Conservation (phyloP, 2,113 vertebrate genomes). For the Taurulus bubalis region DNA sequence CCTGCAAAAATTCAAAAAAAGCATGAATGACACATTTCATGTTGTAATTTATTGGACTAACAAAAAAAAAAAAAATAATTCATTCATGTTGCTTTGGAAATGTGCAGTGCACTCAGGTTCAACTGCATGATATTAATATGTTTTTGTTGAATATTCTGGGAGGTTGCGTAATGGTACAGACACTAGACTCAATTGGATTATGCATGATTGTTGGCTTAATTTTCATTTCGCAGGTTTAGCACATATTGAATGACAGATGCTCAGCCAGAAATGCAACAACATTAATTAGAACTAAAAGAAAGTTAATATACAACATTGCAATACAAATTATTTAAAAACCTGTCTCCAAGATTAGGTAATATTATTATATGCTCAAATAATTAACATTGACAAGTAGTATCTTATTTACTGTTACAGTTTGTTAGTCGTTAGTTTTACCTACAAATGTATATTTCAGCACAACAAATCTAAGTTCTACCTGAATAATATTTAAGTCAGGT, state of each 20-base stretch:
- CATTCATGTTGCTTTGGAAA: neutral
- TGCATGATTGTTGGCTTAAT: slow-evolving; percentile 5
- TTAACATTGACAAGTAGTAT: neutral
- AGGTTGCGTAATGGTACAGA: neutral
- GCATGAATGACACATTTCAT: slow-evolving; percentile 48
- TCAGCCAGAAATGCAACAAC: neutral
- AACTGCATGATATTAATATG: neutral
- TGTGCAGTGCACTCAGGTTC: neutral
- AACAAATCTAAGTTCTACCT: neutral
- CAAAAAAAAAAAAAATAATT: neutral
- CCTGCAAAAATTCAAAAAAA: slow-evolving; percentile 76
- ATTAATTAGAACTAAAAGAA: neutral
- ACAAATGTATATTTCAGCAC: neutral
- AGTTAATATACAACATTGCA: neutral
- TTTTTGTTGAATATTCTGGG: neutral
- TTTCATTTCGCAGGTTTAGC: neutral
- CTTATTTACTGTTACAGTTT: neutral
- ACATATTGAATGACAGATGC: neutral
- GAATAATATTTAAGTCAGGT: neutral
- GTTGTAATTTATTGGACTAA: neutral
- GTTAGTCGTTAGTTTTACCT: neutral
- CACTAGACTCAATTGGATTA: neutral
- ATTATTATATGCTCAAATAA: neutral
- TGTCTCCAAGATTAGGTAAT: neutral
- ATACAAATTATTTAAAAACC: neutral